Evolutionary conservation across 2,888 invertebrate genomes (phyloP), one percentile per base, ranked within the genome.

Genomic region (Oscheius sp.): DNA sequence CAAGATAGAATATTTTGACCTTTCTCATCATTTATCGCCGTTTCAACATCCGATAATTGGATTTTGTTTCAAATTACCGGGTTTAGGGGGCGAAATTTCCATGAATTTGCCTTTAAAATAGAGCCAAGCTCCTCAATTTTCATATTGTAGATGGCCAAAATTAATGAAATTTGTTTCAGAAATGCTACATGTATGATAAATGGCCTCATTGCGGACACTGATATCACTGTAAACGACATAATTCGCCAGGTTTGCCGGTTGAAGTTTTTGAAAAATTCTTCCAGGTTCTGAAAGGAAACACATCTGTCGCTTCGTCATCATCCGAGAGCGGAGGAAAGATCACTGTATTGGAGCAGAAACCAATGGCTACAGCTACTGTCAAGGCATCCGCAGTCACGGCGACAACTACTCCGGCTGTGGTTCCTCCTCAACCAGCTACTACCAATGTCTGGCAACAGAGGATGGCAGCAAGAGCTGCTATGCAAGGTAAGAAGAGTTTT

Each of bases 181-280:
- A 94, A 95, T 87, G 96, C 97, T 63, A 92, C 94, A 86, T 91
- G 91, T 81, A 90, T 97, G 84, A 96, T 98, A 81, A 91, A 93
- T 48, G 92, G 94, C 10, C 90, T 98, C 84, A 93, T 96, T 85
- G 93, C 94, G 88, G 96, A 97, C 89, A 94, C 95, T 4, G 96
- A 97, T 82, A 55, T 74, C n/a, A 52, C 77, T n/a, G 81, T 86
- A 53, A 71, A 65, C 50, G 85, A 86, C 27, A 80, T 85, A 3
- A 76, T 84, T 52, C 42, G 67, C 10, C 74, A 69, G 66, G 73
- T 73, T n/a, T 15, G 66, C 39, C 23, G 8, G 27, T 61, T 45
- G 3, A 12, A n/a, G 15, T 27, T 2, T 45, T 45, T 42, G 12
- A 23, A 29, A 3, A 25, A 25, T 45, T 31, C 17, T 34, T 61